A percentile compares a stretch with the other conserved stretches of the same genome.
Evolutionary conservation across 2,888 invertebrate genomes (phyloP).

Genomic region (Siphonodentalium dalli): DNA sequence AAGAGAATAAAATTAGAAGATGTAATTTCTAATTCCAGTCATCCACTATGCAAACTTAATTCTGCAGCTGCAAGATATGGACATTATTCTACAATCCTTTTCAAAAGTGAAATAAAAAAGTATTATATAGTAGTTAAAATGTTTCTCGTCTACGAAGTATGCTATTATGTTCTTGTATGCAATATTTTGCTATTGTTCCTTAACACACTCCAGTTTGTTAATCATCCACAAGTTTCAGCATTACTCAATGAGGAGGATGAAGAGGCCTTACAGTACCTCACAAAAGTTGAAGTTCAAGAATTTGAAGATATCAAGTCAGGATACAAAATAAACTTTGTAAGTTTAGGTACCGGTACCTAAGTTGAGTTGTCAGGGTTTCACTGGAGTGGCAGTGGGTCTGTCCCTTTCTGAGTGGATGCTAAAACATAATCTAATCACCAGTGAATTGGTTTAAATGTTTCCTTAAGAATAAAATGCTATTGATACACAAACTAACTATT

Average conservation of each 20-base stretch:
- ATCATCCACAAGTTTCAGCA: constrained; percentile 84
- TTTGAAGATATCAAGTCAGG: constrained; percentile 88
- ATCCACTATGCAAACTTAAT: too few relatives aligned
- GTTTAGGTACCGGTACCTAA: too few relatives aligned
- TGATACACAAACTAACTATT: too few relatives aligned
- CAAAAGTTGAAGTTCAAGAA: constrained; percentile 77
- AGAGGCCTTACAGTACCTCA: constrained; percentile 69
- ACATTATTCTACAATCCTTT: background rate
- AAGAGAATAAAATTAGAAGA: too few relatives aligned
- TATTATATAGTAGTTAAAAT: background rate
- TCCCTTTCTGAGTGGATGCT: too few relatives aligned
- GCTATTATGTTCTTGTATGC: background rate
- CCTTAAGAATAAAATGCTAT: too few relatives aligned
- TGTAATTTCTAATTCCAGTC: too few relatives aligned
- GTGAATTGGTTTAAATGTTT: too few relatives aligned
- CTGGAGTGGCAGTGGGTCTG: too few relatives aligned
- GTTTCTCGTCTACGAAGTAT: background rate
- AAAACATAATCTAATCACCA: too few relatives aligned
- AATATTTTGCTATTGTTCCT: constrained; percentile 16
- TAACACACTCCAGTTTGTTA: constrained; percentile 73
- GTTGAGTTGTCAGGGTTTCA: too few relatives aligned
- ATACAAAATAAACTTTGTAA: constrained; percentile 69
- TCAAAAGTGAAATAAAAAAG: background rate
- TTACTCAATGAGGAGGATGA: constrained; percentile 84
- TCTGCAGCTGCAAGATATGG: too few relatives aligned